Evolutionary conservation across 2,888 invertebrate species (phyloP).

Genomic region (Eledona agricola): DNA sequence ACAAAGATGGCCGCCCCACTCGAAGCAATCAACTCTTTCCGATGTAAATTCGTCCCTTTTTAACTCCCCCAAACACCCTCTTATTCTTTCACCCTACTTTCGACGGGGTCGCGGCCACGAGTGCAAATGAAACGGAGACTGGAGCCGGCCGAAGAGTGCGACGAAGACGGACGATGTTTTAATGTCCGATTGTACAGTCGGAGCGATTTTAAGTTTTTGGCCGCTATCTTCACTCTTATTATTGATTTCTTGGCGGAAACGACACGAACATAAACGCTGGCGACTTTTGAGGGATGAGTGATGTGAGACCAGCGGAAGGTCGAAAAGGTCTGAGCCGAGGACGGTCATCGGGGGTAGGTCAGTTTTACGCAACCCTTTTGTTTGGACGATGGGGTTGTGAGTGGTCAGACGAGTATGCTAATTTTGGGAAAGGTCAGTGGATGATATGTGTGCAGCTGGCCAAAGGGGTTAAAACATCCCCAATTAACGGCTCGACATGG

Average conservation of each 20-base stretch:
- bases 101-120: constrained; percentile 47
- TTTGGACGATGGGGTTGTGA: constrained; percentile 47
- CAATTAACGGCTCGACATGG: no score
- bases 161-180: constrained; percentile 33
- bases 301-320: constrained; percentile 2
- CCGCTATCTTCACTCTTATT: constrained; percentile 48
- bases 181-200: constrained; percentile 50
- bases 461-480: no score
- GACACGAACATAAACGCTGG: neutral
- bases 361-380: constrained; percentile 45
- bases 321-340: constrained; percentile 35
- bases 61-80: constrained; percentile 56
- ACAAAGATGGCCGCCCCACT: constrained; percentile 61
- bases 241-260: constrained; percentile 47
- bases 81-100: constrained; percentile 63
- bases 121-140: constrained; percentile 31
- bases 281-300: neutral
- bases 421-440: constrained; percentile 48
- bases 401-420: constrained; percentile 58
- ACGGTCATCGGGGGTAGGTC: constrained; percentile 47
- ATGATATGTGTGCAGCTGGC: constrained; percentile 39
- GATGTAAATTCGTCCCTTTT: constrained; percentile 56
- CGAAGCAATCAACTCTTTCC: constrained; percentile 62
- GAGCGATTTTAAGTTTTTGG: constrained; percentile 53
- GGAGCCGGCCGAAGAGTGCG: constrained; percentile 29